Evolutionary conservation across 2,888 invertebrate species (phyloP), one percentile per base, ranked within the genome.

Genomic region (Cataglyphis altisquamis): DNA sequence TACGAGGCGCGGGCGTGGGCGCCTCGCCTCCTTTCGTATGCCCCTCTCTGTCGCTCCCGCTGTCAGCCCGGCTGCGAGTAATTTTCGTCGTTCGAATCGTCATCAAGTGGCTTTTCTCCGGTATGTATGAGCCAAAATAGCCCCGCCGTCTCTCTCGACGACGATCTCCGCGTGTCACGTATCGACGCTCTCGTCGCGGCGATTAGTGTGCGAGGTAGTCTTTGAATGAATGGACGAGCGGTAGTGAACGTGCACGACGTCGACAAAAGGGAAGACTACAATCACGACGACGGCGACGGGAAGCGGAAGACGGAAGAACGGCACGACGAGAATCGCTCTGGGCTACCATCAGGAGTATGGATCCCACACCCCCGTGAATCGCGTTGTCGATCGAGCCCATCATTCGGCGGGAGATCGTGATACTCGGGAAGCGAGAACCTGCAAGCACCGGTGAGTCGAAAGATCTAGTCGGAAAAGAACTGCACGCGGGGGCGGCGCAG

Each of bases 391-490:
- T 45, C 64, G 73, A 77, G 68, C 21, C 25, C 36, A 32, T 74
- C 29, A 10, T 84, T 52, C 68, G 63, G 64, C 68, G 67, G 60
- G 41, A 80, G 73, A 39, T 39, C 57, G 48, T 39, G 62, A 66
- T 72, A 73, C 41, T 85, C 77, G 74, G 62, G 83, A 70, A 86
- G 82, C 81, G 78, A 82, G 74, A 82, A 84, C 83, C 87, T 85
- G 87, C 87, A 88, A 88, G 88, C 81, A 89, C 87, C 84, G 91
- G 90, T 91, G 91, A 91, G 91, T 84, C 63, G 74, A 82, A 78
- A 70, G 70, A 64, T 64, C 60, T 77, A 77, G 70, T 83, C 62
- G 64, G 74, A 82, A 85, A 74, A 85, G 83, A 85, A 66, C 68
- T 32, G 62, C 72, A 67, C 39, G 64, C 18, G 48, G 60, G 74